Evolutionary conservation across 2,888 invertebrate genomes (phyloP).

Genomic region (Amiota mariae): DNA sequence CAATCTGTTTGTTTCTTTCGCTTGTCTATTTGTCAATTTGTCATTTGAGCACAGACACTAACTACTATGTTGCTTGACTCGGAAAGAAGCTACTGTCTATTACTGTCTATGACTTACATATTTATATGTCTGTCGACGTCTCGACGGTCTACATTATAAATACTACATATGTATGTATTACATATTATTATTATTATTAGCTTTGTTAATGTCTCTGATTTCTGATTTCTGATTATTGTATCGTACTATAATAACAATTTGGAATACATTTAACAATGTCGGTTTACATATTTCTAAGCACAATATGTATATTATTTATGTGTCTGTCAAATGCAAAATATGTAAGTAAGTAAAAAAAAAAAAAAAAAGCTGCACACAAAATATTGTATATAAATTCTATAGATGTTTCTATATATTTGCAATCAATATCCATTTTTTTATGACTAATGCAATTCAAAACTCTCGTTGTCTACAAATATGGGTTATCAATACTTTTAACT

Average conservation of each 20-base stretch:
- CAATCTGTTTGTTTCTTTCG: no score
- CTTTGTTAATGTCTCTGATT: background rate
- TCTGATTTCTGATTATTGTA: background rate
- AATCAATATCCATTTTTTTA: background rate
- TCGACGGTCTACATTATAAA: background rate
- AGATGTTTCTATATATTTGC: no score
- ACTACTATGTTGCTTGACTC: background rate
- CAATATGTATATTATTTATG: no score
- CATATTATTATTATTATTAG: background rate
- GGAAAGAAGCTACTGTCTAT: background rate
- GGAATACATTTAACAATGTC: no score
- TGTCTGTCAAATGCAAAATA: no score
- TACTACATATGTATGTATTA: no score
- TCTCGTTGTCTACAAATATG: background rate
- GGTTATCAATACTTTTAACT: slow-evolving; percentile 1
- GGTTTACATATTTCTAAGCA: no score
- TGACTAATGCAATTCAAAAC: slow-evolving; percentile 11
- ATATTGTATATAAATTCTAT: no score
- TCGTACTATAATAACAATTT: background rate
- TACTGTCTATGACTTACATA: background rate
- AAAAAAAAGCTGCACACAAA: no score
- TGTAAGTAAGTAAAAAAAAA: no score
- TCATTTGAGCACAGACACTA: background rate
- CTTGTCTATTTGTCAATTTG: background rate
- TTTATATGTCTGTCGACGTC: background rate